These are phyloP conservation scores for Lamellibrachia luymesi DNA, from an alignment of 1,140 invertebrate genomes.

Conservation along the genomic window DNA sequence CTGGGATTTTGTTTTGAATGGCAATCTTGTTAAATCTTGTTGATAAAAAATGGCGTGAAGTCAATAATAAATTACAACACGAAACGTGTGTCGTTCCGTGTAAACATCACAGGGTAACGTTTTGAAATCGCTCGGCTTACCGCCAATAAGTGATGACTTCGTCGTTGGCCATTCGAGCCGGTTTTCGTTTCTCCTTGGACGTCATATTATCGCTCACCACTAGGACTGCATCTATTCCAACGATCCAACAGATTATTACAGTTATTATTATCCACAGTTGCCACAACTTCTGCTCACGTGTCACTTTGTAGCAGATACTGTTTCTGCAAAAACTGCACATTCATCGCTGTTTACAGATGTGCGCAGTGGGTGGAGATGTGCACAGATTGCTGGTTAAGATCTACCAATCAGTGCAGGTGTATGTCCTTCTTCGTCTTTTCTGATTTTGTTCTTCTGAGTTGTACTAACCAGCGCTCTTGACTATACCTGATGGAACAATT, in stretches of 20 bases:
- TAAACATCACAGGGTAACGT: background rate
- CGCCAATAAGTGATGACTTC: background rate
- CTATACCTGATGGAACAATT: background rate
- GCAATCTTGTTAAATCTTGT: background rate
- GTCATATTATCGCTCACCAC: background rate
- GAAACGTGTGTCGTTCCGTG: background rate
- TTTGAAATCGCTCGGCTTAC: background rate
- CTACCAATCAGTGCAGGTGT: background rate
- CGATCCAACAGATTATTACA: no score
- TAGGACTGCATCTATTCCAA: background rate
- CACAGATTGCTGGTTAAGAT: background rate
- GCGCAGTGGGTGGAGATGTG: background rate
- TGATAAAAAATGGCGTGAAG: background rate
- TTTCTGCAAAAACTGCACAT: background rate
- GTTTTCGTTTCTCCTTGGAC: background rate
- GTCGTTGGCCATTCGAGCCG: background rate
- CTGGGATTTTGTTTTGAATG: background rate
- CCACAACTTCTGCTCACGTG: background rate
- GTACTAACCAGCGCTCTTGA: background rate
- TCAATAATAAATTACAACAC: background rate
- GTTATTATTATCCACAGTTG: background rate
- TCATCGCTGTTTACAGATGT: background rate
- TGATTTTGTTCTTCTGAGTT: background rate
- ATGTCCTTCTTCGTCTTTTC: background rate
- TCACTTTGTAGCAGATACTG: background rate